Percentiles rank a stretch among this genome's conserved stretches.
Conservation (phyloP, 2,797 vertebrate species). For the Leptatherina wallacei region DNA sequence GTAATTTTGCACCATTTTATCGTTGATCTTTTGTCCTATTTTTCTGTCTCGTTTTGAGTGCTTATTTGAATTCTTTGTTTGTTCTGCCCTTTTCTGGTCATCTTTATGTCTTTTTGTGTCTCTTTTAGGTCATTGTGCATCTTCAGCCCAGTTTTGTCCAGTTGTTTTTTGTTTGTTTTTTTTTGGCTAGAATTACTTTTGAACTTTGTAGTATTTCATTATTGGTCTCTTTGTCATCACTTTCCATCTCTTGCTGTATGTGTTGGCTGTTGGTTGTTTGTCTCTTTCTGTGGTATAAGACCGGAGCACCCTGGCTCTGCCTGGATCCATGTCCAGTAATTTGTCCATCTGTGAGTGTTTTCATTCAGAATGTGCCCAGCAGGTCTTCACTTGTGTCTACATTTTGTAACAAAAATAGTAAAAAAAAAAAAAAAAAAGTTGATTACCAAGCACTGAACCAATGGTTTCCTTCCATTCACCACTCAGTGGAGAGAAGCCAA, state of each 20-base stretch:
- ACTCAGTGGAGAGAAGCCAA: neutral
- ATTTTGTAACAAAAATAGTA: too few relatives aligned
- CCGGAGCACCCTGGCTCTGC: neutral
- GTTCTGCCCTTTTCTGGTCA: neutral
- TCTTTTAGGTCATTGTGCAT: neutral
- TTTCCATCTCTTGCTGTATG: too few relatives aligned
- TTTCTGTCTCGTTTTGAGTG: neutral
- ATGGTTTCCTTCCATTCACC: constrained; percentile 7
- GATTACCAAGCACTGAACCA: constrained; percentile 15
- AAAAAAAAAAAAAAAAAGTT: constrained; percentile 4
- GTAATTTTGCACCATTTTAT: neutral
- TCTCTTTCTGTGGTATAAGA: too few relatives aligned
- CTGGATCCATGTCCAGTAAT: neutral
- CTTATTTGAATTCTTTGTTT: neutral
- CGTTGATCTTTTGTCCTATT: neutral
- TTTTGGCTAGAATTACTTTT: neutral
- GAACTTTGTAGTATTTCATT: neutral
- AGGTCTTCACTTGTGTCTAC: too few relatives aligned
- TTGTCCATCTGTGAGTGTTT: neutral
- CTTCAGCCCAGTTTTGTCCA: neutral
- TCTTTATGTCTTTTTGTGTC: neutral
- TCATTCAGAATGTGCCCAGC: neutral
- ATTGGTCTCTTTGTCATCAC: neutral
- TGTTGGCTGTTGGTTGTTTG: neutral
- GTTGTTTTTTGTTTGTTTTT: neutral